Evolutionary conservation across 2,888 invertebrate genomes (phyloP), one percentile per base, ranked within the genome.

Genomic region (Dione vanillae): DNA sequence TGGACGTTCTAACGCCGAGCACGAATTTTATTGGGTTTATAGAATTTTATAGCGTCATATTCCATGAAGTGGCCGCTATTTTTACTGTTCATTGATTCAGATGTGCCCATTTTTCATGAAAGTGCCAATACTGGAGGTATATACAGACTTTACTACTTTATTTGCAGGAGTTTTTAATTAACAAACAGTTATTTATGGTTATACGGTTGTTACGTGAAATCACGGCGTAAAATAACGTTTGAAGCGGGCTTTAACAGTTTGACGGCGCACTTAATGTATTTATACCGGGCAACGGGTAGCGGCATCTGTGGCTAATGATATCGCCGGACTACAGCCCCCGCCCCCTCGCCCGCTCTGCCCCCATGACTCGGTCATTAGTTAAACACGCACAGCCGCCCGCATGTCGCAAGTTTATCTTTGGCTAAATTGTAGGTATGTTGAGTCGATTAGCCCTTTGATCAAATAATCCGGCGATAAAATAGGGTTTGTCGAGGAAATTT

Each of bases 261-360:
- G 92, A 91, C 91, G 90, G 88, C 85, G 80, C 87, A 88, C 90
- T 91, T 91, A 91, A 92, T 91, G 92, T 92, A 92, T 92, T 92
- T 92, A 92, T 91, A 91, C 89, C 87, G 86, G 84, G 85, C 86
- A 84, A 79, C 83, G 88, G 87, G 78, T 85, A 89, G 85, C 92
- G 85, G 90, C 93, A 93, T 92, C 93, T 93, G 93, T 86, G 86
- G 91, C 91, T 93, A 93, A 93, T 93, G 93, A 93, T 92, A 92
- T 88, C 86, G 87, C 88, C 83, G 89, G 88, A 88, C 90, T 74
- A 80, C 78, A 79, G 78, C 79, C 80, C 73, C 77, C 66, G 66
- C 75, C 70, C 71, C 51, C 71, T 74, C 61, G 73, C 75, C 77
- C 75, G 74, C 69, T 72, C 75, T 61, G 77, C 90, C 92, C 90